Conservation (phyloP, 2,797 vertebrate species). For the Urosaurus nigricauda region DNA sequence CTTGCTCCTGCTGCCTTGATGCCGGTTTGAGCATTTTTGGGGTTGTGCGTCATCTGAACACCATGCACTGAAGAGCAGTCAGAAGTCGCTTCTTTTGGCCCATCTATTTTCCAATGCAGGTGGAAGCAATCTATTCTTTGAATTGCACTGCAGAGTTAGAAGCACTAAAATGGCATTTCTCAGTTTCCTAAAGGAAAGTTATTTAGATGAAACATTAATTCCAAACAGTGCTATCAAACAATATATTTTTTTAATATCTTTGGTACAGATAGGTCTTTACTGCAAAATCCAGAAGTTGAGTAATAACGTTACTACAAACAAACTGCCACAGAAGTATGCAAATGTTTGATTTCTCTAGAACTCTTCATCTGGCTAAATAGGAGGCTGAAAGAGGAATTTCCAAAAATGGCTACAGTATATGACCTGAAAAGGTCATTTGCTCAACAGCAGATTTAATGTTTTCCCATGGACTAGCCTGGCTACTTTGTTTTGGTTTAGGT, state of each 20-base stretch:
- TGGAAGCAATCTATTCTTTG: background rate
- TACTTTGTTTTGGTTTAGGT: background rate
- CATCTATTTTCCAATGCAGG: background rate
- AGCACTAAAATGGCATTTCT: background rate
- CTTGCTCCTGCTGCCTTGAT: too few species aligned
- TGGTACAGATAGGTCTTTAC: background rate
- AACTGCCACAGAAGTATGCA: background rate
- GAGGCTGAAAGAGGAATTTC: background rate
- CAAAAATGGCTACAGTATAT: background rate
- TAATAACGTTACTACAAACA: background rate
- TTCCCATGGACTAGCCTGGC: background rate
- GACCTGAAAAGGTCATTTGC: background rate
- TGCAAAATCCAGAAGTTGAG: background rate
- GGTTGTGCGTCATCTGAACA: too few species aligned
- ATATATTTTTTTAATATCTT: background rate
- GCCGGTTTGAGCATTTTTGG: too few species aligned
- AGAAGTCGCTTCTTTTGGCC: too few species aligned
- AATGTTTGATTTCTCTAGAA: background rate
- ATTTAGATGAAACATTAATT: background rate
- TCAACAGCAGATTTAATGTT: background rate
- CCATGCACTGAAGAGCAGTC: too few species aligned
- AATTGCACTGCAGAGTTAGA: background rate
- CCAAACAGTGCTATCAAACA: background rate
- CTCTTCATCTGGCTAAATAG: background rate
- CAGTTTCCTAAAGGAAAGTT: background rate